Percentiles rank a stretch among this genome's conserved stretches.
Evolutionary conservation across 2,888 invertebrate species (phyloP).

Genomic region (Lasioglossum villosulum): DNA sequence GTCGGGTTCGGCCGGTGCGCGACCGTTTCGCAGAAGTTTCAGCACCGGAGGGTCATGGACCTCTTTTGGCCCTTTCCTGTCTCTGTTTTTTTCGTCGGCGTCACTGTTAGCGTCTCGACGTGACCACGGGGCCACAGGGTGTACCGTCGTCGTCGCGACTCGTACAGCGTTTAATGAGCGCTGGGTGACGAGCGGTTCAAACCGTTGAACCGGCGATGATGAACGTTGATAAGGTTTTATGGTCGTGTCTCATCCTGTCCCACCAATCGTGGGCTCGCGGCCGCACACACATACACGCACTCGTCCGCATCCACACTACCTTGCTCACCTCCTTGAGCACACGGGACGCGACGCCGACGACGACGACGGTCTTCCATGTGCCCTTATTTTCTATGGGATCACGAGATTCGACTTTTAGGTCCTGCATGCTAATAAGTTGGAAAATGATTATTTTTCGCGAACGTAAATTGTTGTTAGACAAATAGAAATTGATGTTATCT

Average conservation of each 20-base stretch:
- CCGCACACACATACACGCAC: neutral
- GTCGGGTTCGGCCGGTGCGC: conserved; percentile 39
- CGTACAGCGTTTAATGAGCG: conserved; percentile 78
- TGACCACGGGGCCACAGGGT: conserved; percentile 65
- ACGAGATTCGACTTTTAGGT: neutral
- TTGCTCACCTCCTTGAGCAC: conserved; percentile 53
- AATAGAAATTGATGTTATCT: too few relatives aligned
- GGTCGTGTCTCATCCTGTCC: conserved; percentile 79
- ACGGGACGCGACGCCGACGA: conserved; percentile 40
- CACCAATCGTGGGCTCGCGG: conserved; percentile 69
- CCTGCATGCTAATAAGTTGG: neutral
- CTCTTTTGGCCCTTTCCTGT: conserved; percentile 64
- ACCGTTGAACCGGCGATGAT: conserved; percentile 78
- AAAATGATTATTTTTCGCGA: too few relatives aligned
- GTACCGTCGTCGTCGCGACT: conserved; percentile 65
- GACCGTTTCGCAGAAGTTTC: conserved; percentile 60
- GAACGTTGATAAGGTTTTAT: conserved; percentile 81
- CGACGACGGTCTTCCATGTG: conserved; percentile 22
- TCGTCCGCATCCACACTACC: neutral
- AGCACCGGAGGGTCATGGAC: conserved; percentile 59
- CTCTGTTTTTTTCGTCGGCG: conserved; percentile 42
- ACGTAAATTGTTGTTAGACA: too few relatives aligned
- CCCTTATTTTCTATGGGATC: conserved; percentile 7
- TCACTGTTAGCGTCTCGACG: conserved; percentile 66
- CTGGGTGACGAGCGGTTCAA: conserved; percentile 75